Evolutionary conservation across 2,888 invertebrate species (phyloP), one percentile per base, ranked within the genome.

Genomic region (Conchocele bisecta): DNA sequence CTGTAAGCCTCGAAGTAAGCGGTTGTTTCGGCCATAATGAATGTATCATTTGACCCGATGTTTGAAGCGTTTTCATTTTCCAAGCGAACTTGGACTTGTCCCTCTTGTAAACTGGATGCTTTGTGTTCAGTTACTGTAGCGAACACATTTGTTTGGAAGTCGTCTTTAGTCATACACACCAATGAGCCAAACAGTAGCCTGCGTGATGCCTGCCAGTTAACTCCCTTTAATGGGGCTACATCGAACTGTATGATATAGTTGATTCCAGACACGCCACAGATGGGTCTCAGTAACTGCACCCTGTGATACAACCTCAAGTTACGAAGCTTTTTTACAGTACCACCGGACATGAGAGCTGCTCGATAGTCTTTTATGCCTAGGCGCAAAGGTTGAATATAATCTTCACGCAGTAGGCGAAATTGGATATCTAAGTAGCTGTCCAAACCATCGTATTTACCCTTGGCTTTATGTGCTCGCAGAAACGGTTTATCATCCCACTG

Each of bases 1-100:
- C 94, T 93, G 86, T 96, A 97, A 0, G 96, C 95, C 86, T 96
- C 96, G 87, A 96, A 96, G 89, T 95, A 97, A 0, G 95, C 94
- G 56, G 94, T 94, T 54, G 95, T 94, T 89, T 96, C 96, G 1
- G 95, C 93, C 95, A 96, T 95, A 0, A 94, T 53, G 60, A 84
- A 88, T 22, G 35, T 61, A 13, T 81, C 79, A 37, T 63, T 67
- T 29, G 65, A 29, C 7, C 64, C 26, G 6, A 74, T 54, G 17
- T 79, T 56, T 20, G 6, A n/a, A 5, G 77, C 41, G 7, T 53
- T 26, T 11, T 50, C 53, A 5, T 75, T 39, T 28, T 83, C 82
- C 66, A 89, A 86, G 7, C 69, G 60, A 0, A 89, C 79, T 46
- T 81, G 71, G 13, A 89, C 51, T 5, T 77, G 53, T 22, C 89